Percentiles rank a stretch among this genome's conserved stretches.
Evolutionary conservation across 2,113 vertebrate genomes (phyloP).

Genomic region (Gorsachius goisagi): DNA sequence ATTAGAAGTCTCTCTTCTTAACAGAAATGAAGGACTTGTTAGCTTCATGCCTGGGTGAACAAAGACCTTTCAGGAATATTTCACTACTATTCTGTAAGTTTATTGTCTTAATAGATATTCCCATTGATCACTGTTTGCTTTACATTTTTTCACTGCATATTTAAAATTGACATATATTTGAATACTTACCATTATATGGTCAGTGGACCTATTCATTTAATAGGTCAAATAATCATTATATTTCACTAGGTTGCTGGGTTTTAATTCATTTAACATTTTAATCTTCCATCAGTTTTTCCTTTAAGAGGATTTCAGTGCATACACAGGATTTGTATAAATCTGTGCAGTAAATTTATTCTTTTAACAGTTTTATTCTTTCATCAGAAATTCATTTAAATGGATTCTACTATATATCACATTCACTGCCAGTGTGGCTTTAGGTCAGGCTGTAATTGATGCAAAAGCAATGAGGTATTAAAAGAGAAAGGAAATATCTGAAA

Average conservation of each 20-base stretch:
- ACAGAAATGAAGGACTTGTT: neutral
- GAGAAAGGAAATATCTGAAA: slow-evolving; percentile 74
- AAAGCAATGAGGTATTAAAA: slow-evolving; percentile 79
- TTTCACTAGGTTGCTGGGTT: slow-evolving; percentile 66
- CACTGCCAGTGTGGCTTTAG: slow-evolving; percentile 71
- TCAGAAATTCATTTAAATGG: slow-evolving; percentile 83
- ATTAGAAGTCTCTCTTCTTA: neutral
- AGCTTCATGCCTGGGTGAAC: neutral
- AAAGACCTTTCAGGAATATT: slow-evolving; percentile 42
- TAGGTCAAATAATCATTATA: slow-evolving; percentile 78
- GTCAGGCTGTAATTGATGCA: slow-evolving; percentile 79
- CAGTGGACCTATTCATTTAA: slow-evolving; percentile 67
- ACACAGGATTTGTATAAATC: slow-evolving; percentile 80
- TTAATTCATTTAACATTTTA: slow-evolving; percentile 81
- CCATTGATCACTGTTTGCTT: slow-evolving; percentile 65
- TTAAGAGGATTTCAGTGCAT: slow-evolving; percentile 75
- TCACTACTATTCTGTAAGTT: slow-evolving; percentile 19
- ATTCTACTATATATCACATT: slow-evolving; percentile 76
- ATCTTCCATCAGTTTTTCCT: slow-evolving; percentile 79
- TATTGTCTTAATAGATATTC: slow-evolving; percentile 41
- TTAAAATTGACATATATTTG: slow-evolving; percentile 69
- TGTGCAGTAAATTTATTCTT: slow-evolving; percentile 78
- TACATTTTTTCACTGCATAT: slow-evolving; percentile 46
- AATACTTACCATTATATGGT: slow-evolving; percentile 59
- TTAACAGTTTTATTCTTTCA: slow-evolving; percentile 82